Base-by-base conservation (phyloP, 2,888 invertebrate species). In the Acronicta aceris region DNA sequence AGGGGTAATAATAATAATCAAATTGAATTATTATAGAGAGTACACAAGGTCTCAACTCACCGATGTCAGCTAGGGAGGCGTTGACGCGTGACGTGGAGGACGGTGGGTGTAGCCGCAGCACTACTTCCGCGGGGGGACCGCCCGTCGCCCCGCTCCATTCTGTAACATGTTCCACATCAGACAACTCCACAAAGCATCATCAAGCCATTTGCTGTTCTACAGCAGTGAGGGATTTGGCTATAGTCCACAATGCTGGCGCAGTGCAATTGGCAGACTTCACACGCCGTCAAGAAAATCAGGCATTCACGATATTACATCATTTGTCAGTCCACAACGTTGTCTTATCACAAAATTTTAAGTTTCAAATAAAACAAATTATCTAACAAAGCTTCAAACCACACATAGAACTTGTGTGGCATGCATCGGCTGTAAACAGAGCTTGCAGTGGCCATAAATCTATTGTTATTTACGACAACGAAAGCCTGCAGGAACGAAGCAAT, bases 101-200 rank as follows among this genome's bases (percentile, higher is more conserved):
- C 0, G 89, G 81, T 0, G 92, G 94, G 55, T 93, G 94, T 12
- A 94, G 72, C 16, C 94, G 76, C 8, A 94, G 77, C 25, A 93
- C 90, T 55, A 94, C 93, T 70, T 94, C 94, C 2, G 94, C 93
- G 0, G 91, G 91, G 0, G 93, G 94, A 0, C 94, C 93, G 2
- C 94, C 94, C 1, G 93, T 93, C 15, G 86, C 92, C 0, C 94
- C 94, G 65, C 87, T 92, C 94, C 94, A 94, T 89, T 94, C 94
- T 94, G 47, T 0, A 69, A 30, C 42, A 56, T 6, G 45, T 38
- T 30, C 36, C 9, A 15, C 9, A 21, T 50, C 1, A 64, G 25
- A 47, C 9, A 48, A 4, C 15, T 67, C n/a, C 7, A 21, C 21
- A n/a, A 40, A 40, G 21, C 21, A 40, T 9, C 10, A 49, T 33